Conservation (phyloP, 2,113 vertebrate genomes). For the Casuarius casuarius region DNA sequence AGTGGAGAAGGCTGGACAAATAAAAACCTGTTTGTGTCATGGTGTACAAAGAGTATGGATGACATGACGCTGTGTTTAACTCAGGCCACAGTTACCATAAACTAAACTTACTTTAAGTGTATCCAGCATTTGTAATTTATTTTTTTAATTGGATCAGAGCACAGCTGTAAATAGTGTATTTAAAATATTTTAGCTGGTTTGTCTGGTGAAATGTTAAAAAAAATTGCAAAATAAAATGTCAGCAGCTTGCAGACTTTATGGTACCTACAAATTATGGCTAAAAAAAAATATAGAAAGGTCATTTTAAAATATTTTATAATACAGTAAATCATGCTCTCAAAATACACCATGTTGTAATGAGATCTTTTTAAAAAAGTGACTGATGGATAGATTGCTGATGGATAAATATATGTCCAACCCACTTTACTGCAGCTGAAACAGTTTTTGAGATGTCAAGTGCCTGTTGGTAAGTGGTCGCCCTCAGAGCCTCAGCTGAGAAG, state of each 20-base stretch:
- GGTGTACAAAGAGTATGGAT: background rate
- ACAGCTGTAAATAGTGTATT: background rate
- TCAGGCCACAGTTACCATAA: background rate
- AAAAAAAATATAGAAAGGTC: background rate
- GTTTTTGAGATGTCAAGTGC: background rate
- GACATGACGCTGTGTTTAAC: background rate
- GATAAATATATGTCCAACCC: background rate
- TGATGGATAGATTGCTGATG: background rate
- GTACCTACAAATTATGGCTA: background rate
- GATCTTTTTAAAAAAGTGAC: background rate
- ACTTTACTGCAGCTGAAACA: background rate
- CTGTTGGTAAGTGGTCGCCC: background rate
- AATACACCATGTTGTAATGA: background rate
- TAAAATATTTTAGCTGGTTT: constrained; percentile 16
- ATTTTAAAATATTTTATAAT: constrained; percentile 9
- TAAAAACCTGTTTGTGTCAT: background rate
- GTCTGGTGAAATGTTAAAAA: background rate
- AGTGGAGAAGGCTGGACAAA: background rate
- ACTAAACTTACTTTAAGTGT: background rate
- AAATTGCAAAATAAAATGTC: background rate
- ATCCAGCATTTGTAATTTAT: background rate
- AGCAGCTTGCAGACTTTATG: background rate
- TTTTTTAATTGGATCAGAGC: constrained; percentile 11
- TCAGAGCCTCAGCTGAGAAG: background rate
- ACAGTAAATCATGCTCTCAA: background rate